A percentile compares a stretch with the other conserved stretches of the same genome.
Evolutionary conservation across 2,888 invertebrate genomes (phyloP).

Genomic region (Rugalucina vietnamica): DNA sequence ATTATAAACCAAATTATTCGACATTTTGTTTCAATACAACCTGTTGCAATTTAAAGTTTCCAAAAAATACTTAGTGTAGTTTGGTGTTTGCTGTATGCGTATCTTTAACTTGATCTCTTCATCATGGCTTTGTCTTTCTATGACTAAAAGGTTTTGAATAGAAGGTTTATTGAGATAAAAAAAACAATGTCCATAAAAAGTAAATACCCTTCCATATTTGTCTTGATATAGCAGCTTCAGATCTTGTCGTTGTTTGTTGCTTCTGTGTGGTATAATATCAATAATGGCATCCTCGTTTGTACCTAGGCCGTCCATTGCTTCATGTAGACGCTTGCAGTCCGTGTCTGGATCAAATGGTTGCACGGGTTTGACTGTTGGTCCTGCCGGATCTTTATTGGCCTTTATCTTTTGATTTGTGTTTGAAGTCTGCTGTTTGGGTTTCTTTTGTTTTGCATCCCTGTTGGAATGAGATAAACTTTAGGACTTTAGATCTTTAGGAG

Average conservation of each 20-base stretch:
- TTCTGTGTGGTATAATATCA: constrained; percentile 71
- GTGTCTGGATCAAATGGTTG: constrained; percentile 66
- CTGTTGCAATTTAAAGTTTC: no score
- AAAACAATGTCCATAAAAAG: no score
- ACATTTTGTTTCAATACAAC: no score
- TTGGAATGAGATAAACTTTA: neutral
- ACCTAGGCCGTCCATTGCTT: constrained; percentile 75
- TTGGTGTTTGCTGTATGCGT: neutral
- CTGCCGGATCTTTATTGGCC: neutral
- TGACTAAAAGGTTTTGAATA: neutral
- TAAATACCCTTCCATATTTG: constrained; percentile 70
- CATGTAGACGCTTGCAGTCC: constrained; percentile 70
- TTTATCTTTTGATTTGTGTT: constrained; percentile 10
- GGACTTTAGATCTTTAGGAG: neutral
- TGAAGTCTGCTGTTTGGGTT: constrained; percentile 19
- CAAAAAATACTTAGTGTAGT: no score
- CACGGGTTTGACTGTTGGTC: constrained; percentile 55
- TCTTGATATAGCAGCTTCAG: constrained; percentile 73
- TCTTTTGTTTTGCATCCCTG: constrained; percentile 16
- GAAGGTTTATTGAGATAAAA: neutral
- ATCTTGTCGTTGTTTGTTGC: constrained; percentile 76
- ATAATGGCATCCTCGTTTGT: constrained; percentile 74
- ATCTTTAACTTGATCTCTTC: neutral
- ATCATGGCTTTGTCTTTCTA: neutral
- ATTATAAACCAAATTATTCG: no score